Evolutionary conservation across 2,888 invertebrate species (phyloP).

Genomic region (Cyclophora albipunctata): DNA sequence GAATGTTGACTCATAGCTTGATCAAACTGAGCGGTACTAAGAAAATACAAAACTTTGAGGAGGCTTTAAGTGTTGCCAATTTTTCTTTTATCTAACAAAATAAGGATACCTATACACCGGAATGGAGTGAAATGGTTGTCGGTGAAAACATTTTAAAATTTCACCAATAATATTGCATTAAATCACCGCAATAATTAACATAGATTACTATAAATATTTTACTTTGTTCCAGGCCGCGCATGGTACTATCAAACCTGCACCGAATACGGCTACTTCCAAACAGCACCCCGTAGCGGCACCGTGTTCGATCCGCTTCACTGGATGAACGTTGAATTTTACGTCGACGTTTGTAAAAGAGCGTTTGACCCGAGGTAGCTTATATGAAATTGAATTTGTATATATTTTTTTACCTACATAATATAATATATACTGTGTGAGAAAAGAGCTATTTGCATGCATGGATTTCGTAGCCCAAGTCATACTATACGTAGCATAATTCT

Average conservation of each 20-base stretch:
- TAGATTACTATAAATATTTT: background rate
- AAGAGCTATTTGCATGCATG: background rate
- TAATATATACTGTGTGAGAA: too few relatives aligned
- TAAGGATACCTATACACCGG: too few relatives aligned
- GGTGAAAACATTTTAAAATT: too few relatives aligned
- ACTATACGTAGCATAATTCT: background rate
- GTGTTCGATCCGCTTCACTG: slow-evolving; percentile 54
- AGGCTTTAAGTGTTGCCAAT: too few relatives aligned
- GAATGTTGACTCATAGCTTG: too few relatives aligned
- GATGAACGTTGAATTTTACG: slow-evolving; percentile 55
- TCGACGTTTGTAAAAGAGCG: slow-evolving; percentile 46
- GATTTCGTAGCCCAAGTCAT: background rate
- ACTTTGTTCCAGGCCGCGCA: slow-evolving; percentile 73
- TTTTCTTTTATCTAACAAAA: too few relatives aligned
- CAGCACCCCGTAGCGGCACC: slow-evolving; percentile 59
- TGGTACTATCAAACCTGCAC: slow-evolving; percentile 92
- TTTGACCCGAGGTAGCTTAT: slow-evolving; percentile 41
- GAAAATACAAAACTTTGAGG: too few relatives aligned
- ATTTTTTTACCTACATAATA: background rate
- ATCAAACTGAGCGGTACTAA: too few relatives aligned
- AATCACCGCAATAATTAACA: too few relatives aligned
- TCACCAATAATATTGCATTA: too few relatives aligned
- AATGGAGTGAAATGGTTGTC: too few relatives aligned
- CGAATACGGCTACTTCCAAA: slow-evolving; percentile 90
- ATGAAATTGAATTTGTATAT: background rate